Conservation (phyloP, 1,140 invertebrate species). For the Charaxes varanes region DNA sequence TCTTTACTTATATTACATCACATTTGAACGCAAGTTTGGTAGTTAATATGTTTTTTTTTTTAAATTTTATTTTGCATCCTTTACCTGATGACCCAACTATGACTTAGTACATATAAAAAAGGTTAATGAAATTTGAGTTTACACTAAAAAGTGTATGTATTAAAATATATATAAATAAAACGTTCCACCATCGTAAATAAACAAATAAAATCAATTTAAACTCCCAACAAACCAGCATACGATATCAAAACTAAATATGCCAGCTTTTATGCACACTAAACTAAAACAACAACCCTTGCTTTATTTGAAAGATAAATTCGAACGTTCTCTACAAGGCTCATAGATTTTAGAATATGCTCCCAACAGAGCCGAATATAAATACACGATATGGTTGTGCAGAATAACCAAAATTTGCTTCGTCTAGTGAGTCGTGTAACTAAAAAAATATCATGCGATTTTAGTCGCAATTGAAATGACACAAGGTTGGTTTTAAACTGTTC, state of each 20-base stretch:
- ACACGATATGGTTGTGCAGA: slow-evolving; percentile 7
- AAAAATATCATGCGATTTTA: neutral
- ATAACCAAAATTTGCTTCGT: too few species aligned
- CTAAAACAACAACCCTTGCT: slow-evolving; percentile 4
- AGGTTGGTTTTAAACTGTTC: neutral
- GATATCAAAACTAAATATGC: slow-evolving; percentile 1
- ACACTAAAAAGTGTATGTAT: neutral
- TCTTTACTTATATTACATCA: too few species aligned
- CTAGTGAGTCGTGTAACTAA: too few species aligned
- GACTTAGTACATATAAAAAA: too few species aligned
- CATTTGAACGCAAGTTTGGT: too few species aligned
- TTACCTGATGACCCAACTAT: too few species aligned
- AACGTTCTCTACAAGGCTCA: slow-evolving; percentile 11
- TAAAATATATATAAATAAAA: neutral
- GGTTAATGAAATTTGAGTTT: too few species aligned
- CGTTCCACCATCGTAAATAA: neutral
- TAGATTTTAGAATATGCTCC: slow-evolving; percentile 21
- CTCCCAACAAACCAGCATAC: slow-evolving; percentile 1
- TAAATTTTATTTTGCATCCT: too few species aligned
- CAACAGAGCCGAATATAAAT: slow-evolving; percentile 19
- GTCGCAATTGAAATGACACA: neutral
- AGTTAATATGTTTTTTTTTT: too few species aligned
- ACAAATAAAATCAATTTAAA: slow-evolving; percentile 1
- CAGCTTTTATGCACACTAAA: neutral
- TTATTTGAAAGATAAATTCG: slow-evolving; percentile 10